Conservation (phyloP, 2,113 vertebrate species). For the Oncorhynchus masou region DNA sequence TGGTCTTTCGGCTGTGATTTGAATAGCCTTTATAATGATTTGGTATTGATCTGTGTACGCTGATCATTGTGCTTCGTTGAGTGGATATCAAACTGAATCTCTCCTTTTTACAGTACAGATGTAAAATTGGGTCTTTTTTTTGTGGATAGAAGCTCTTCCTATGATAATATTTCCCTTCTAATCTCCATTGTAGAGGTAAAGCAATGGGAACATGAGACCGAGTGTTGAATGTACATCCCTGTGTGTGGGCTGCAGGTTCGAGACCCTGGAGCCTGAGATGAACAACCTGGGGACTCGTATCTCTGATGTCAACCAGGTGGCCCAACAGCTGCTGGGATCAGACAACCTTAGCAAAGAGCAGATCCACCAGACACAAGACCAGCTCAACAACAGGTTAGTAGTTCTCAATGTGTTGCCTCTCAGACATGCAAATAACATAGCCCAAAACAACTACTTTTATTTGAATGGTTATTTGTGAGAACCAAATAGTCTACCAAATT, state of each 20-base stretch:
- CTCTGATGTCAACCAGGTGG: constrained; percentile 81
- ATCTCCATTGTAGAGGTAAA: neutral
- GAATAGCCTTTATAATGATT: too few relatives aligned
- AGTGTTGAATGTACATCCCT: neutral
- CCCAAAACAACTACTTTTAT: too few relatives aligned
- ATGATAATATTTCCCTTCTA: neutral
- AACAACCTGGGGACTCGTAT: constrained; percentile 82
- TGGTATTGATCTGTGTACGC: too few relatives aligned
- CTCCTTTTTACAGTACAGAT: neutral
- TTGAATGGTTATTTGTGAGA: too few relatives aligned
- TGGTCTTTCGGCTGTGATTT: too few relatives aligned
- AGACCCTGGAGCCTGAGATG: constrained; percentile 95
- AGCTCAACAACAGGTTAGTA: constrained; percentile 77
- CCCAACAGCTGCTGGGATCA: constrained; percentile 78
- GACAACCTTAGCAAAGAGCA: constrained; percentile 82
- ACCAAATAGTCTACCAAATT: too few relatives aligned
- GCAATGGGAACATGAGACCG: neutral
- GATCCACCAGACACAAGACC: constrained; percentile 80
- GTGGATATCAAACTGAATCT: too few relatives aligned
- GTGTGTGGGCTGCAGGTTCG: constrained; percentile 76
- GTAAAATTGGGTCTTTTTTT: neutral
- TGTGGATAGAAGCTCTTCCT: neutral
- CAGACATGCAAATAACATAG: too few relatives aligned
- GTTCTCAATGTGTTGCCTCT: neutral
- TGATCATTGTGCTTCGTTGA: too few relatives aligned